Base-by-base conservation (phyloP, 2,113 vertebrate species). In the Sula dactylatra region DNA sequence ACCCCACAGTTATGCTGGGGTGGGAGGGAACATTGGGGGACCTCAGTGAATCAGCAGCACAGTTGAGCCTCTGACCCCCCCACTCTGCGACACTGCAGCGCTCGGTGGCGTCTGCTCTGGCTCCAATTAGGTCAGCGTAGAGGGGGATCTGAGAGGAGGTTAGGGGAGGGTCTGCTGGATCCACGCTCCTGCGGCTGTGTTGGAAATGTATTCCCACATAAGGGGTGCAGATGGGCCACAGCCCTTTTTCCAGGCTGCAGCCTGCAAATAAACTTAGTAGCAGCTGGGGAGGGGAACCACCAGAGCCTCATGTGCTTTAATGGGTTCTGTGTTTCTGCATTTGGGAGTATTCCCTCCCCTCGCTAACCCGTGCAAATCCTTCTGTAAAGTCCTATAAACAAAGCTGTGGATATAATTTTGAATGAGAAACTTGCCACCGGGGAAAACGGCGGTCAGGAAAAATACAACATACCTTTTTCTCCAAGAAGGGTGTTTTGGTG, bases 361-460 rank as follows among this genome's bases (percentile, higher is more conserved):
- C 4, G 1, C 64, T 77, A 94, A 92, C 74, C 66, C 45, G 6
- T n/a, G 56, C 66, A 95, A 91, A 96, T 71, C 76, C 74, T 80
- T 78, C 79, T 66, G 80, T 58, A 96, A 86, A 94, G 47, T 90
- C 95, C 67, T 62, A 66, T 92, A 95, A 95, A 88, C 79, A 93
- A 90, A 94, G 58, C 45, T 1, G 4, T 31, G 74, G 72, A 90
- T 88, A 50, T 47, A 80, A 83, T 86, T 93, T 80, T 77, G 50
- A 93, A 86, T 32, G 32, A 94, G 82, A 80, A 95, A 92, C 50
- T 93, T 92, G 87, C 64, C 90, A 82, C 82, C 9, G n/a, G 92
- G 90, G 88, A 92, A 91, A 93, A 88, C 2, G 1, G 85, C 3
- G 38, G 67, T 92, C 92, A 96, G 76, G 80, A 84, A 90, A 93